Base-by-base conservation (phyloP, 2,888 invertebrate genomes). In the Brachyopa scutellaris region DNA sequence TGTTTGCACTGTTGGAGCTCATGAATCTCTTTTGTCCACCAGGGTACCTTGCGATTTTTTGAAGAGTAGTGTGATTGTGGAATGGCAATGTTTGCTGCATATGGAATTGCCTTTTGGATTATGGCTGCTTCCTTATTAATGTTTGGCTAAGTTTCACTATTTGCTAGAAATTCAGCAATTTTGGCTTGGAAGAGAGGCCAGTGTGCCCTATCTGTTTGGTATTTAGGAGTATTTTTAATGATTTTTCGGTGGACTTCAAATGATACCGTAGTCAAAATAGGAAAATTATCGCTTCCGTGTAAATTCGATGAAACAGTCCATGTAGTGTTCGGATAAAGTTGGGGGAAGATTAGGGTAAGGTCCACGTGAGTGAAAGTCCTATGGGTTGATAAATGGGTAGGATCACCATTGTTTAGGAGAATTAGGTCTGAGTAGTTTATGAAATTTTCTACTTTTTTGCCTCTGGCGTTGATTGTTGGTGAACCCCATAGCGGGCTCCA, bases 341-440 rank as follows among this genome's bases (percentile, higher is more conserved):
- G 23, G 11, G 19, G 6, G 23, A 23, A 26, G 17, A n/a, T 6
- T 11, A 6, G 13, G 6, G 26, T 26, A 26, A 26, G 4, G 26
- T 26, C 26, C 3, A 26, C 26, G 6, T 26, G 26, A 26, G 23
- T 26, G 26, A 21, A 5, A 11, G 47, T 19, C 6, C 47, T 19
- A 6, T 26, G 26, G 11, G 21, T 47, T 1, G 74, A 74, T 11
- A 74, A 74, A 19, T 74, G 47, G 9, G 57, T 64, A 5, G 72
- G 40, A 2, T 61, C 51, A 3, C 42, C 36, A 31, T 51, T 21
- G 23, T 49, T 73, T n/a, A 49, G 19, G 33, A 33, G 23, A n/a
- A 69, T 15, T 8, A 55, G 9, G 15, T 70, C 23, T 36, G 21
- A 15, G 2, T n/a, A n/a, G n/a, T n/a, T n/a, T n/a, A n/a, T n/a